Evolutionary conservation across 2,888 invertebrate genomes (phyloP).

Genomic region (Latheticus oryzae): DNA sequence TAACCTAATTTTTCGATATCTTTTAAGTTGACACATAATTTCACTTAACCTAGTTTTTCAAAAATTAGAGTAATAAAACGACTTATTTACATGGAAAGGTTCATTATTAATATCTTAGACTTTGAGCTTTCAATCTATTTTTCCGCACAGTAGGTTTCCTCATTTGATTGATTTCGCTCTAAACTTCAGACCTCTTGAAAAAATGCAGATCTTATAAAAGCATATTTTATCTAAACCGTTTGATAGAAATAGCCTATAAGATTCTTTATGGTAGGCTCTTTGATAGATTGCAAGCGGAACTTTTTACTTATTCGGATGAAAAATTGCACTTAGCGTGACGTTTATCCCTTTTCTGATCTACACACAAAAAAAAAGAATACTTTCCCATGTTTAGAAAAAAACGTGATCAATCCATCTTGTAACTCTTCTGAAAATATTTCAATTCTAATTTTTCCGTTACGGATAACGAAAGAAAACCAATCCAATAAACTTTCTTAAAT

Average conservation of each 20-base stretch:
- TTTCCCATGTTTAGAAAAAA: background rate
- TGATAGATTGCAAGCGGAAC: conserved; percentile 28
- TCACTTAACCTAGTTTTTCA: no score
- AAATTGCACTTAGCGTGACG: conserved; percentile 23
- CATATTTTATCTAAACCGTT: conserved; percentile 32
- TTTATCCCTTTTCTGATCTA: conserved; percentile 14
- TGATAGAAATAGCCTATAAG: conserved; percentile 30
- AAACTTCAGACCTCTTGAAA: conserved; percentile 19
- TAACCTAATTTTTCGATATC: no score
- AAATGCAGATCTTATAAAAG: conserved; percentile 31
- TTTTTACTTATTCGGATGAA: conserved; percentile 31
- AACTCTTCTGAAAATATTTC: background rate
- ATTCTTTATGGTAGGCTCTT: conserved; percentile 29
- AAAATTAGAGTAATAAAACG: no score
- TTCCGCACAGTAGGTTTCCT: conserved; percentile 14
- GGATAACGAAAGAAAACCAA: conserved; percentile 2
- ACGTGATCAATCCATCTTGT: background rate
- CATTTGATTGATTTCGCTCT: conserved; percentile 24
- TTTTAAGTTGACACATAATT: no score
- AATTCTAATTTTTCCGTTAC: background rate
- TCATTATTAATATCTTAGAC: conserved; percentile 20
- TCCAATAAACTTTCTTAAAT: conserved; percentile 12
- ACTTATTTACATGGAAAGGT: no score
- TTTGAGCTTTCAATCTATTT: conserved; percentile 7
- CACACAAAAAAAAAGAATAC: background rate